Conservation (phyloP, 2,888 invertebrate genomes). For the Stegophylla sp. region DNA sequence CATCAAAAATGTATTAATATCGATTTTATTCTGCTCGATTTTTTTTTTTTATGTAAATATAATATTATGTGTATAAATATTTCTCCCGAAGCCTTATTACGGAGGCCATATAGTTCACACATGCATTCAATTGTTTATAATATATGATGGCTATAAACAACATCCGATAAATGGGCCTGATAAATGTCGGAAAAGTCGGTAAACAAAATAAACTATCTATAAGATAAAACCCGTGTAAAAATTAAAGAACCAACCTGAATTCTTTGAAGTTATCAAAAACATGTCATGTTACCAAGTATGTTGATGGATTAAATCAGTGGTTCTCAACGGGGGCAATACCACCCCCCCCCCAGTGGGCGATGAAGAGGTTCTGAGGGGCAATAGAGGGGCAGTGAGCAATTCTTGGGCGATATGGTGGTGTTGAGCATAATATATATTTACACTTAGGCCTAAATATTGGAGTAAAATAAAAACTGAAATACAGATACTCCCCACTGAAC, state of each 20-base stretch:
- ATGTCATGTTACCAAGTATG: neutral
- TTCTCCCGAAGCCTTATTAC: slow-evolving; percentile 1
- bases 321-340: too few relatives aligned
- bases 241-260: slow-evolving; percentile 39
- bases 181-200: slow-evolving; percentile 51
- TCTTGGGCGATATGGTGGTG: too few relatives aligned
- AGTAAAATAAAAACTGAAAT: too few relatives aligned
- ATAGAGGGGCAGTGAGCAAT: too few relatives aligned
- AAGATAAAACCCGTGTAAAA: slow-evolving; percentile 45
- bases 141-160: slow-evolving; percentile 51
- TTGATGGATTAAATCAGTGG: too few relatives aligned
- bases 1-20: slow-evolving; percentile 23
- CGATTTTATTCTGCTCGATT: neutral
- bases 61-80: neutral
- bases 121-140: slow-evolving; percentile 52
- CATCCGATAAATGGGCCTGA: slow-evolving; percentile 42
- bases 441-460: too few relatives aligned
- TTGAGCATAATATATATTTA: too few relatives aligned
- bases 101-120: slow-evolving; percentile 15
- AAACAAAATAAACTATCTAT: slow-evolving; percentile 21
- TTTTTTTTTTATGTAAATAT: neutral
- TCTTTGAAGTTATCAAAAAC: neutral
- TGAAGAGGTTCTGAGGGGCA: too few relatives aligned
- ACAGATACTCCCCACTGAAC: too few relatives aligned
- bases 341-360: too few relatives aligned